Percentiles rank a stretch among this genome's conserved stretches.
phyloP scores from a whole-genome alignment of 2,113 vertebrate species.

The Odontophorus gujanensis region DNA sequence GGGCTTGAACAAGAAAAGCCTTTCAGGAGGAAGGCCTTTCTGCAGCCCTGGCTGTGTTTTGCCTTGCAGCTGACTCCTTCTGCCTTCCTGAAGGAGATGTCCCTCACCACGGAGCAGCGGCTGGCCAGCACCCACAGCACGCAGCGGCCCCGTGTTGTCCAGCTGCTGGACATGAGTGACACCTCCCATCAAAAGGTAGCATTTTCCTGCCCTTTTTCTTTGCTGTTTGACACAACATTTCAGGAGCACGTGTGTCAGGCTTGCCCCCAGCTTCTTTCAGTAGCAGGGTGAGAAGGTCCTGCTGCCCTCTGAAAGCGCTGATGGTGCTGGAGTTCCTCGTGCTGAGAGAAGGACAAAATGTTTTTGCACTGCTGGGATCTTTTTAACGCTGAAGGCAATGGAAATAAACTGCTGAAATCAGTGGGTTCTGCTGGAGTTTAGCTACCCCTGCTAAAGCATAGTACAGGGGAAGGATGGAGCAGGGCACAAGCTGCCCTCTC shows the following conservation, averaged over 20 bases:
- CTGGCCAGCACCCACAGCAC: conserved; percentile 73
- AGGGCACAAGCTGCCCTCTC: background rate
- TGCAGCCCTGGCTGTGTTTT: conserved; percentile 37
- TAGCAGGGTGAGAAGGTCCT: background rate
- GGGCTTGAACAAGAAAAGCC: conserved; percentile 34
- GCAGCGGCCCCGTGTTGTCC: conserved; percentile 76
- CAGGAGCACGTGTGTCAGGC: background rate
- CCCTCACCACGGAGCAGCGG: conserved; percentile 83
- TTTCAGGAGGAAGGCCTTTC: conserved; percentile 25
- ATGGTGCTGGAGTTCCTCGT: background rate
- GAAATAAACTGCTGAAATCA: background rate
- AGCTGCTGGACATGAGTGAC: conserved; percentile 81
- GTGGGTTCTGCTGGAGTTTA: background rate
- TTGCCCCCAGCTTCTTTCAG: background rate
- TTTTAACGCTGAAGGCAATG: background rate
- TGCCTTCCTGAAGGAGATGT: conserved; percentile 85
- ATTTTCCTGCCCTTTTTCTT: conserved; percentile 14
- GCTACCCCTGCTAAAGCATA: accelerated
- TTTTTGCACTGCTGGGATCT: accelerated
- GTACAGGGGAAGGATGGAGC: background rate
- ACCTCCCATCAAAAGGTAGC: conserved; percentile 87
- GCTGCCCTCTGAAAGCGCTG: background rate
- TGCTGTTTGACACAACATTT: background rate
- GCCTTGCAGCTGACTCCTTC: conserved; percentile 86
- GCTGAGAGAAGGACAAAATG: background rate